Conservation (phyloP, 2,113 vertebrate genomes). For the Neogale vison region DNA sequence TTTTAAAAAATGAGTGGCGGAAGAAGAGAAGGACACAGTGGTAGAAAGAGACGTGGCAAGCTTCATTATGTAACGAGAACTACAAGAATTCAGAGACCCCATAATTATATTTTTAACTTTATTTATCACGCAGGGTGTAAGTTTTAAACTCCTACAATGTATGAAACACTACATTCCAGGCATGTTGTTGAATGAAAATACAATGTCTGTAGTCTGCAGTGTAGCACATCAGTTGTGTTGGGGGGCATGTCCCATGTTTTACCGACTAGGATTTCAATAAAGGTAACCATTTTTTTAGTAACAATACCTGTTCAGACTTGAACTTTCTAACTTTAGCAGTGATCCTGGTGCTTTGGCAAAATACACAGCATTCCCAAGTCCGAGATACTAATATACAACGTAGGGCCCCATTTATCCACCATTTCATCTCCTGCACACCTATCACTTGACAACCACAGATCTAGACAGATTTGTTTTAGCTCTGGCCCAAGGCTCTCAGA, state of each 20-base stretch:
- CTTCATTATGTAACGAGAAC: constrained; percentile 15
- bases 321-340: not conserved
- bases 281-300: not conserved
- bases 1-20: not conserved
- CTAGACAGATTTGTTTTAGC: not conserved
- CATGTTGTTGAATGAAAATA: not conserved
- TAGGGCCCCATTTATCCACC: not conserved
- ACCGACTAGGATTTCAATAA: not conserved
- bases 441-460: constrained; percentile 2
- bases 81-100: not conserved
- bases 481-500: not conserved
- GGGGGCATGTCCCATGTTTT: not conserved
- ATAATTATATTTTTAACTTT: constrained; percentile 7
- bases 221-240: not conserved
- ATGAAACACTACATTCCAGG: not conserved
- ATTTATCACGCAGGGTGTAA: not conserved
- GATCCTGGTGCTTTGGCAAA: not conserved
- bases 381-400: not conserved
- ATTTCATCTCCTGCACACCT: not conserved
- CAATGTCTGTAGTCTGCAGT: not conserved
- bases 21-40: not conserved
- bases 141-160: not conserved
- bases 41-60: not conserved
- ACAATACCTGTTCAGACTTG: not conserved
- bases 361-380: not conserved